Percentiles rank a stretch among this genome's conserved stretches.
Evolutionary conservation across 2,888 invertebrate species (phyloP).

Genomic region (Toxonevra muliebris): DNA sequence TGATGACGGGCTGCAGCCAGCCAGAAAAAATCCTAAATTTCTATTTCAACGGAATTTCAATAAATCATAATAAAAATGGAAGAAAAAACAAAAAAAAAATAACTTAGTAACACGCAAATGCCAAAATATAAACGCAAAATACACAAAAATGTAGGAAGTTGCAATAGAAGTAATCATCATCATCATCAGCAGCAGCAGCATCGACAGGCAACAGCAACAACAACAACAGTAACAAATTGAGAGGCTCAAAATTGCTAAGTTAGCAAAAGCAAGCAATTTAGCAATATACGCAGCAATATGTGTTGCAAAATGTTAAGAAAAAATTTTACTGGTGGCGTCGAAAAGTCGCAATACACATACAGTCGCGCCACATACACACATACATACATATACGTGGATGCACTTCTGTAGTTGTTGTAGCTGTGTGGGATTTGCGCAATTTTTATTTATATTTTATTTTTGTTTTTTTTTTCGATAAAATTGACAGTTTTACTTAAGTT

Average conservation of each 20-base stretch:
- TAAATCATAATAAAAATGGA: no score
- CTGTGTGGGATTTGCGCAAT: slow-evolving; percentile 31
- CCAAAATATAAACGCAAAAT: background rate
- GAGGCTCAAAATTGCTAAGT: slow-evolving; percentile 16
- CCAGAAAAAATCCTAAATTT: no score
- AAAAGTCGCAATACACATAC: slow-evolving; percentile 23
- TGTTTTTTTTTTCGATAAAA: slow-evolving; percentile 29
- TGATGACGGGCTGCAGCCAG: no score
- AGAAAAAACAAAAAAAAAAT: background rate
- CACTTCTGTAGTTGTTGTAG: slow-evolving; percentile 12
- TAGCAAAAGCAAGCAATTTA: slow-evolving; percentile 1
- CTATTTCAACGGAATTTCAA: no score
- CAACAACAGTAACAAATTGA: slow-evolving; percentile 10
- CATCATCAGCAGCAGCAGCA: background rate
- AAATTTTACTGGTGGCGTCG: slow-evolving; percentile 41
- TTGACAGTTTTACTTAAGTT: slow-evolving; percentile 40
- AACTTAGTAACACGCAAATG: background rate
- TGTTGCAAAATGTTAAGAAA: slow-evolving; percentile 20
- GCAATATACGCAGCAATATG: slow-evolving; percentile 7
- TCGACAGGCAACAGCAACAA: slow-evolving; percentile 8
- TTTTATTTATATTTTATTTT: slow-evolving; percentile 16
- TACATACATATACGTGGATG: slow-evolving; percentile 14
- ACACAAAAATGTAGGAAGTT: background rate
- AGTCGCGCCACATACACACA: slow-evolving; percentile 29
- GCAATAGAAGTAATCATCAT: slow-evolving; percentile 8